A percentile compares a stretch with the other conserved stretches of the same genome.
Conservation (phyloP, 2,888 invertebrate genomes). For the Rhimphoctona megacephalus region DNA sequence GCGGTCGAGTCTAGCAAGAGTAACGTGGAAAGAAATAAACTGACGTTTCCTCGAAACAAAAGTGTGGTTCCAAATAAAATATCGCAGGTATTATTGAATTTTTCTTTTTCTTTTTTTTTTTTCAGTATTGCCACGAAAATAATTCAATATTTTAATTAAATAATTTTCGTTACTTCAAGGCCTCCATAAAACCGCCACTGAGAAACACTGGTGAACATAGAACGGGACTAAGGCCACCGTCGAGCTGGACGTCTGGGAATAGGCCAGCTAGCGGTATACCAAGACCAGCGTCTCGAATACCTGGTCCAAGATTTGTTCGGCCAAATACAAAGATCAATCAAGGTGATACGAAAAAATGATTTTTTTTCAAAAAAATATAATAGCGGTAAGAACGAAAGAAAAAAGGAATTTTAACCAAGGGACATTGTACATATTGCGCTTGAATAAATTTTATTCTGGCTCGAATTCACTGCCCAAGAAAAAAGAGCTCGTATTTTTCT, state of each 20-base stretch:
- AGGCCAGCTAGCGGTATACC: conserved; percentile 81
- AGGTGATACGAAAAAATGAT: conserved; percentile 70
- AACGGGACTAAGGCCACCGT: conserved; percentile 79
- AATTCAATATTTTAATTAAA: not conserved
- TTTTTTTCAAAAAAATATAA: conserved; percentile 50
- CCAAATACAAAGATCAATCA: conserved; percentile 67
- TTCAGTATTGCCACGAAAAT: not conserved
- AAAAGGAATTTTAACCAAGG: conserved; percentile 24
- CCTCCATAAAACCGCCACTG: conserved; percentile 51
- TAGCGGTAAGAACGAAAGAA: not conserved
- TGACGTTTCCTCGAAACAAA: conserved; percentile 27
- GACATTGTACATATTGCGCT: conserved; percentile 65
- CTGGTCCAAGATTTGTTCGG: conserved; percentile 77
- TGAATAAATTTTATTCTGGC: conserved; percentile 52
- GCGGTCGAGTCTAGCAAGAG: conserved; percentile 36
- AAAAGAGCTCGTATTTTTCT: conserved; percentile 62
- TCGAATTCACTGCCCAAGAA: conserved; percentile 62
- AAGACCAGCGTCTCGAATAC: conserved; percentile 82
- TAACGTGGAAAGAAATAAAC: conserved; percentile 48
- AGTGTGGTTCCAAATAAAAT: conserved; percentile 52
- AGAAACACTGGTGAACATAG: conserved; percentile 68
- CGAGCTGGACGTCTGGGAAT: conserved; percentile 76
- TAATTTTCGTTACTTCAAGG: conserved; percentile 47
- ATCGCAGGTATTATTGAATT: conserved; percentile 43
- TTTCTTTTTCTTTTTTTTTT: too few relatives aligned